Evolutionary conservation across 2,888 invertebrate genomes (phyloP), one percentile per base, ranked within the genome.

Genomic region (Muschampia plurimacula): DNA sequence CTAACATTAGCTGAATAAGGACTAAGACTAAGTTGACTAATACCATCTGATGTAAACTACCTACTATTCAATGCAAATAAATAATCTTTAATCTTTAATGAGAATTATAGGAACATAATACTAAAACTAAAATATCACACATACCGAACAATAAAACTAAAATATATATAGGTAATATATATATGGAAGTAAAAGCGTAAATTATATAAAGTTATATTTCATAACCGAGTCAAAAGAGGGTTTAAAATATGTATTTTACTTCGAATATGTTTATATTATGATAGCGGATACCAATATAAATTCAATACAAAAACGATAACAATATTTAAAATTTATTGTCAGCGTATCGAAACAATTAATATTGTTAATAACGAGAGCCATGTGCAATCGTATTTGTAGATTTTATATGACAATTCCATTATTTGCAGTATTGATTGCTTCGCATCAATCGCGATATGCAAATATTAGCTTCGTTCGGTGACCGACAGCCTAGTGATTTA

Each of bases 351-450:
- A 79, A 77, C 79, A 79, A 81, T 81, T 80, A 80, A 79, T 80
- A 77, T 77, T 78, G 75, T 81, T 82, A 79, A 80, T 82, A 81
- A 81, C 78, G 80, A 77, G 78, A 76, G 77, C 82, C 79, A 77
- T 75, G 79, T 79, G 78, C 82, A 87, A 88, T 88, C 83, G 77
- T 89, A 86, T 91, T 89, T 88, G 89, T 86, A 86, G 86, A 86
- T 88, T 89, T 86, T 87, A 89, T 88, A 88, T 84, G 88, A 88
- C 84, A 88, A 89, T 90, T 90, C 89, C 89, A 91, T 90, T 93
- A 93, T 94, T 94, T 94, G 91, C 91, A 86, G 89, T 90, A 93
- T 92, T 93, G 94, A 94, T 94, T 93, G 92, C 89, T 85, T 88
- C 83, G 89, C 89, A 93, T 93, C 92, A 93, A 93, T 94, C 91